These are phyloP conservation scores for Orthonyx spaldingii DNA, from an alignment of 2,113 vertebrate species.

Conservation along the genomic window DNA sequence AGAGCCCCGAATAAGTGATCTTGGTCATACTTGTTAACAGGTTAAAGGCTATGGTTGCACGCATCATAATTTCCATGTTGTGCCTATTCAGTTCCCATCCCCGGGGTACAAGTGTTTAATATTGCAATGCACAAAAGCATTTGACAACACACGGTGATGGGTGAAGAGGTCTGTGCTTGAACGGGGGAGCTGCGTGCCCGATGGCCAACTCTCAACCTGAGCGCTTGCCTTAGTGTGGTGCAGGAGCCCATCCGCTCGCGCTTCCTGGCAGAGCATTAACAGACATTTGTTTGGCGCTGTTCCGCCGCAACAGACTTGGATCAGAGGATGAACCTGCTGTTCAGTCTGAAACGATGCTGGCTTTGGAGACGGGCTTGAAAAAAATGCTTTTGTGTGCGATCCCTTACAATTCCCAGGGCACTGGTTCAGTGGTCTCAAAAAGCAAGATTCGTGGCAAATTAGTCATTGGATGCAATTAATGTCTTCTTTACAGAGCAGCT, in stretches of 20 bases:
- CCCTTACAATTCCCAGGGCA: conserved; percentile 18
- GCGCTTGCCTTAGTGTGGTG: neutral
- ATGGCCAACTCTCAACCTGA: conserved; percentile 13
- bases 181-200: neutral
- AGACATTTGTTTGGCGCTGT: conserved; percentile 63
- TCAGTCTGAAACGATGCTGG: conserved; percentile 58
- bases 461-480: neutral
- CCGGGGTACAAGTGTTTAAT: conserved; percentile 8
- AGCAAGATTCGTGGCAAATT: conserved; percentile 28
- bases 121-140: neutral
- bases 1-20: neutral
- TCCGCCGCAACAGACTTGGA: conserved; percentile 57
- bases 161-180: neutral
- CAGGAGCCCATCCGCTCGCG: neutral
- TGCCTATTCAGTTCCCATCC: conserved; percentile 22
- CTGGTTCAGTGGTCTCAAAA: conserved; percentile 19
- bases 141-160: neutral
- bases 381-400: conserved; percentile 46
- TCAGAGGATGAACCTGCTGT: conserved; percentile 65
- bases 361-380: conserved; percentile 22
- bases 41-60: conserved; percentile 18
- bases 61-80: conserved; percentile 43
- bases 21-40: conserved; percentile 47
- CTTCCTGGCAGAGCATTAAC: conserved; percentile 13
- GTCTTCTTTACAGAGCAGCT: neutral